A percentile compares a stretch with the other conserved stretches of the same genome.
These are phyloP conservation scores for Pionites leucogaster DNA, from an alignment of 2,113 vertebrate genomes.

Conservation along the genomic window DNA sequence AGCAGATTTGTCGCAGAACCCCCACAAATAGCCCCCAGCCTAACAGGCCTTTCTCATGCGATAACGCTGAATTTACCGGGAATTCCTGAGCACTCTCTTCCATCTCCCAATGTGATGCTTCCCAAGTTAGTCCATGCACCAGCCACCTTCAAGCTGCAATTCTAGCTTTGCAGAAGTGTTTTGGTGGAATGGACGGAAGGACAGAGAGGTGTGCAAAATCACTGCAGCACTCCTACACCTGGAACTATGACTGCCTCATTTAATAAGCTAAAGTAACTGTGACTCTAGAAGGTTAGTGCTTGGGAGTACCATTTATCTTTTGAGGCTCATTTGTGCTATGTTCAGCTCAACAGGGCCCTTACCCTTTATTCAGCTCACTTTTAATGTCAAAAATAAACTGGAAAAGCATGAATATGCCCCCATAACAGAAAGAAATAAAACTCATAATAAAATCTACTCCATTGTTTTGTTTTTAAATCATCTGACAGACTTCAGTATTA, in stretches of 20 bases:
- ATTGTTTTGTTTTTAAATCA: background rate
- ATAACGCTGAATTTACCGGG: background rate
- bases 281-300: background rate
- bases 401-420: background rate
- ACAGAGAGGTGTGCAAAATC: background rate
- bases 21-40: background rate
- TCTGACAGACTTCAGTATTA: background rate
- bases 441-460: background rate
- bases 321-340: background rate
- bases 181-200: background rate
- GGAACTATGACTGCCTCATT: background rate
- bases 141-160: background rate
- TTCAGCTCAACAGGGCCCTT: background rate
- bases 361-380: background rate
- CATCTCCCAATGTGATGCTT: background rate
- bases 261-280: background rate
- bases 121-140: background rate
- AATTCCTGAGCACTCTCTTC: background rate
- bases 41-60: background rate
- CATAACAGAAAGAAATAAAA: background rate
- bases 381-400: background rate
- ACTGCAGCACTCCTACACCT: background rate
- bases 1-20: background rate
- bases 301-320: background rate
- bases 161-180: background rate